Evolutionary conservation across 2,113 vertebrate species (phyloP).

Genomic region (Argyrosomus japonicus): DNA sequence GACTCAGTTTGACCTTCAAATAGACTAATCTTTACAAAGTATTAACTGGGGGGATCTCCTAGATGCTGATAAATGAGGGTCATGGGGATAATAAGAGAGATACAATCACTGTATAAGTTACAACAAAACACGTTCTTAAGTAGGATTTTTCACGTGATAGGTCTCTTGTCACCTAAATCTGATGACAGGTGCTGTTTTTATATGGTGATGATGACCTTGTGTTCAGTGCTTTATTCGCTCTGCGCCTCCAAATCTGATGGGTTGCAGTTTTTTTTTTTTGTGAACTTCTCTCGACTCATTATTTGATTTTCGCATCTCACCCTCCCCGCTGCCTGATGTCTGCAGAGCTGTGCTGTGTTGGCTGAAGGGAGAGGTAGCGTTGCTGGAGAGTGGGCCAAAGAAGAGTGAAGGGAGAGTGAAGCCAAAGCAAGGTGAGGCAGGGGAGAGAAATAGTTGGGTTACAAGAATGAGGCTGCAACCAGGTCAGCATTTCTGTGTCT

Average conservation of each 20-base stretch:
- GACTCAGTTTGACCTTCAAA: slow-evolving; percentile 65
- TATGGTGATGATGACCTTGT: slow-evolving; percentile 48
- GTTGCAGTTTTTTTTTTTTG: slow-evolving; percentile 30
- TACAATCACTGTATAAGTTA: slow-evolving; percentile 36
- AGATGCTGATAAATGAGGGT: slow-evolving; percentile 52
- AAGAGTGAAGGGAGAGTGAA: slow-evolving; percentile 19
- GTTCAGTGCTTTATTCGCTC: slow-evolving; percentile 20
- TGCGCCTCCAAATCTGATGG: slow-evolving; percentile 32
- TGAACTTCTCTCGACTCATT: slow-evolving; percentile 16
- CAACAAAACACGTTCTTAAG: slow-evolving; percentile 12
- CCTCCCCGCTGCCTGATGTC: background rate
- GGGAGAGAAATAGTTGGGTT: slow-evolving; percentile 36
- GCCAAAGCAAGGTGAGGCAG: slow-evolving; percentile 44
- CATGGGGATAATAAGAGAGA: slow-evolving; percentile 38
- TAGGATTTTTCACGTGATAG: slow-evolving; percentile 18
- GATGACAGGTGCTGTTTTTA: slow-evolving; percentile 47
- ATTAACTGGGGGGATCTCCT: slow-evolving; percentile 37
- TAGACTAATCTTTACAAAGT: slow-evolving; percentile 49
- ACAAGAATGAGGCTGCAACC: slow-evolving; percentile 55
- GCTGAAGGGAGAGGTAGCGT: slow-evolving; percentile 14
- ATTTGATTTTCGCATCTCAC: slow-evolving; percentile 47
- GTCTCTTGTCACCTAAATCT: slow-evolving; percentile 44
- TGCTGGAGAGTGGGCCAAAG: slow-evolving; percentile 9
- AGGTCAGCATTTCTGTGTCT: slow-evolving; percentile 68
- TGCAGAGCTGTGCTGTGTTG: slow-evolving; percentile 33